Evolutionary conservation across 2,797 vertebrate genomes (phyloP).

Genomic region (Poeciliopsis paucimaculata): DNA sequence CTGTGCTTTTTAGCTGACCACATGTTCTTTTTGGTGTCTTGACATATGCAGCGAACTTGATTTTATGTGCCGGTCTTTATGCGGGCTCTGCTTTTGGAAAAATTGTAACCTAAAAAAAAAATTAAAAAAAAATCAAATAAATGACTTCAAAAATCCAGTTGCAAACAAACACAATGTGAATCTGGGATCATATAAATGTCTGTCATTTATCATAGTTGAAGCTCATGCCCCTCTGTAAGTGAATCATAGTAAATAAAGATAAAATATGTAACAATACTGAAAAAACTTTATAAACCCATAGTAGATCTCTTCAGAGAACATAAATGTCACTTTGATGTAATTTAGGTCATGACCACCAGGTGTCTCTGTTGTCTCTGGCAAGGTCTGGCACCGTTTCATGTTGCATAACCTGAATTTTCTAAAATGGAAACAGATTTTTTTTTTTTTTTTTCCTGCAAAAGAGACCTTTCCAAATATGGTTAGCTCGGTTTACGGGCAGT

Average conservation of each 20-base stretch:
- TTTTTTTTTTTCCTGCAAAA: conserved; percentile 9
- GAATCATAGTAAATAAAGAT: background rate
- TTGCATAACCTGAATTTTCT: background rate
- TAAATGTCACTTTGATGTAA: background rate
- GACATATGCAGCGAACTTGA: background rate
- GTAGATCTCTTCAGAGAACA: background rate
- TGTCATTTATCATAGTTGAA: background rate
- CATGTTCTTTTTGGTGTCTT: background rate
- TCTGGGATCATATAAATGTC: background rate
- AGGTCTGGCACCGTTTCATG: background rate
- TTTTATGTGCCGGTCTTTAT: background rate
- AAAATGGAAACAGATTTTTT: conserved; percentile 31
- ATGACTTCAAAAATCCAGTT: background rate
- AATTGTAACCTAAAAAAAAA: background rate
- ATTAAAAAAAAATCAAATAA: background rate
- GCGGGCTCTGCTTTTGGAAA: background rate
- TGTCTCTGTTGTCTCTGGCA: conserved; percentile 35
- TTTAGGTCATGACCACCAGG: conserved; percentile 31
- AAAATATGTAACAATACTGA: background rate
- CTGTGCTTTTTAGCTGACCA: background rate
- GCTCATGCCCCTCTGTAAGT: background rate
- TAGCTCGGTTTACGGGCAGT: conserved; percentile 16
- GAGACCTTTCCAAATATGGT: conserved; percentile 9
- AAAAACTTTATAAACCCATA: background rate
- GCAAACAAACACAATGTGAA: background rate